These are phyloP conservation scores for Micrasema minimum DNA, from an alignment of 1,140 invertebrate species.

Conservation along the genomic window DNA sequence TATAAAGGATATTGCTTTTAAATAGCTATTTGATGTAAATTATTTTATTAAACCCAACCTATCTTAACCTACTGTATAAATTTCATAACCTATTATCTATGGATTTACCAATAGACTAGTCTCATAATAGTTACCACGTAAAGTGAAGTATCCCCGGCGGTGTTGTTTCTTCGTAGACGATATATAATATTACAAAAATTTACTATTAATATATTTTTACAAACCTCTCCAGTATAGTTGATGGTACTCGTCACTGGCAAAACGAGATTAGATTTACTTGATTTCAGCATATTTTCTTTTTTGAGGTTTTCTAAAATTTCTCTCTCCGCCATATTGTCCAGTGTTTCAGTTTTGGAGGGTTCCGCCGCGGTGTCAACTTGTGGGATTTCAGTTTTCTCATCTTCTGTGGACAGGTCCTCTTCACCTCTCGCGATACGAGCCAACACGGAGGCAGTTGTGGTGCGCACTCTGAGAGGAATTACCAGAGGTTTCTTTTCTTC, in stretches of 20 bases:
- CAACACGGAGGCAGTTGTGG: conserved; percentile 67
- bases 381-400: conserved; percentile 19
- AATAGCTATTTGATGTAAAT: no score
- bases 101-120: no score
- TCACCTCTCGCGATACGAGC: conserved; percentile 62
- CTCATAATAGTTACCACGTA: no score
- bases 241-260: conserved; percentile 67
- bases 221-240: conserved; percentile 69
- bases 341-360: conserved; percentile 59
- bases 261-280: conserved; percentile 59
- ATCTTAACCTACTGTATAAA: no score
- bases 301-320: conserved; percentile 69
- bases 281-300: conserved; percentile 56
- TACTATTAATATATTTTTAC: conserved; percentile 53
- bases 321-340: conserved; percentile 67
- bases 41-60: no score
- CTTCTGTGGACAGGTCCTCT: conserved; percentile 51
- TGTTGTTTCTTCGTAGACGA: no score
- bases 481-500: conserved; percentile 68
- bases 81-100: no score
- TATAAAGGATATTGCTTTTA: no score
- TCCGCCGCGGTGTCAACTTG: conserved; percentile 28
- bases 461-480: conserved; percentile 71
- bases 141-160: no score
- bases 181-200: no score